Conservation (phyloP, 2,113 vertebrate species). For the Nestor notabilis region DNA sequence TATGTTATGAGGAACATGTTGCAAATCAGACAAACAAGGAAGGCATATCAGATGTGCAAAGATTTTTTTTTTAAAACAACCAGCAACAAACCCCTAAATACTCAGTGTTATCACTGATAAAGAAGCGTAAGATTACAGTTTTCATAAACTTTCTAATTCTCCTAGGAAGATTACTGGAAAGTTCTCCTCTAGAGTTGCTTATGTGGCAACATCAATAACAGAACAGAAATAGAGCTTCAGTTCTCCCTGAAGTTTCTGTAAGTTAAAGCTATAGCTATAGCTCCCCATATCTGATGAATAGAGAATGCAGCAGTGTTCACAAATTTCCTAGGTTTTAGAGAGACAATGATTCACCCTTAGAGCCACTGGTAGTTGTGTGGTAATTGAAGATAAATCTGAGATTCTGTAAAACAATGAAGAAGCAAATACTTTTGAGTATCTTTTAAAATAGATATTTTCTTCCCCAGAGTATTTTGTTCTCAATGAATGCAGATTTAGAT, state of each 20-base stretch:
- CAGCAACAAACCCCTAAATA: not conserved
- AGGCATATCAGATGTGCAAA: not conserved
- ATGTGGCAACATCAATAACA: not conserved
- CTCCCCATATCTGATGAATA: not conserved
- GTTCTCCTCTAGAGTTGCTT: not conserved
- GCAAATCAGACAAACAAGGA: not conserved
- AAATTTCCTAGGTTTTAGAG: constrained; percentile 16
- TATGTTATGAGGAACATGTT: not conserved
- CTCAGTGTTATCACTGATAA: not conserved
- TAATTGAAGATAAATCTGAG: constrained; percentile 54
- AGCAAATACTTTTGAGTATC: not conserved
- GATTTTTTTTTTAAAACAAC: not conserved
- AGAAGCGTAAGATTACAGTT: not conserved
- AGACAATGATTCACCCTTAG: constrained; percentile 1
- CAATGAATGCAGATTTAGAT: not conserved
- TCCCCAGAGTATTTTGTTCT: not conserved
- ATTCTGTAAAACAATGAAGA: not conserved
- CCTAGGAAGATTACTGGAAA: not conserved
- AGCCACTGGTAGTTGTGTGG: not conserved
- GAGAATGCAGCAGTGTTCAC: not conserved
- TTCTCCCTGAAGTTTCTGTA: not conserved
- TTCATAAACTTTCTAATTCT: constrained; percentile 7
- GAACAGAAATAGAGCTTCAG: not conserved
- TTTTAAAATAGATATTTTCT: not conserved
- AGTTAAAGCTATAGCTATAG: not conserved